A percentile compares a stretch with the other conserved stretches of the same genome.
phyloP scores from a whole-genome alignment of 2,797 vertebrate genomes.

The Crenichthys baileyi region DNA sequence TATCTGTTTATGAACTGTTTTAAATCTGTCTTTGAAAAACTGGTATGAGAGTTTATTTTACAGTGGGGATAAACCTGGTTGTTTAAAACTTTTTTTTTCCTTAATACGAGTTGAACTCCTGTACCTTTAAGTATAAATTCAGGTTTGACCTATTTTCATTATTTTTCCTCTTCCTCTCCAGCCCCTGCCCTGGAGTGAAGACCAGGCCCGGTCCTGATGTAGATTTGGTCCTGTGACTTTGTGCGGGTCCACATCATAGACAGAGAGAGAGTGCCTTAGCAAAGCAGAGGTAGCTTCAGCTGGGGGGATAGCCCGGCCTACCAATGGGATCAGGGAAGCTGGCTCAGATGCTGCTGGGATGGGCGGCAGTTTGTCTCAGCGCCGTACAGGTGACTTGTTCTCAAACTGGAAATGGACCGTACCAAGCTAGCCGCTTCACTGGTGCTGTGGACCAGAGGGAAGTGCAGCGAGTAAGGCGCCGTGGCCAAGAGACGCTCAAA shows the following conservation, averaged over 20 bases:
- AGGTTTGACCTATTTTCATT: conserved; percentile 28
- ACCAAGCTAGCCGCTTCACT: conserved; percentile 82
- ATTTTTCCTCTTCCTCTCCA: conserved; percentile 45
- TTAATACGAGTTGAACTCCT: background rate
- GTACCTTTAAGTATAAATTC: background rate
- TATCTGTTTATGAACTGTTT: background rate
- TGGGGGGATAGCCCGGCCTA: conserved; percentile 64
- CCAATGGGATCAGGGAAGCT: conserved; percentile 84
- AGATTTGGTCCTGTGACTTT: conserved; percentile 55
- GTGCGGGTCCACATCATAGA: conserved; percentile 52
- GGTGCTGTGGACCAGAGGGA: conserved; percentile 82
- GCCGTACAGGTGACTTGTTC: conserved; percentile 61
- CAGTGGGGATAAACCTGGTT: background rate
- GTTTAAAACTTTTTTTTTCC: background rate
- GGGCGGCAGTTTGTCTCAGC: conserved; percentile 76
- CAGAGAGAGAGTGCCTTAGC: conserved; percentile 21
- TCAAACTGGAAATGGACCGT: conserved; percentile 78
- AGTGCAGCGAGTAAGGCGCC: conserved; percentile 86
- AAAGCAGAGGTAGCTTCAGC: conserved; percentile 25
- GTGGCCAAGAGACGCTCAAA: conserved; percentile 90
- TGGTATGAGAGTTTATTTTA: background rate
- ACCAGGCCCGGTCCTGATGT: conserved; percentile 62
- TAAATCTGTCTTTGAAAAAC: background rate
- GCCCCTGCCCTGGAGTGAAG: conserved; percentile 70
- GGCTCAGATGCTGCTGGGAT: conserved; percentile 87